Evolutionary conservation across 2,797 vertebrate genomes (phyloP).

Genomic region (Mastacembelus armatus): DNA sequence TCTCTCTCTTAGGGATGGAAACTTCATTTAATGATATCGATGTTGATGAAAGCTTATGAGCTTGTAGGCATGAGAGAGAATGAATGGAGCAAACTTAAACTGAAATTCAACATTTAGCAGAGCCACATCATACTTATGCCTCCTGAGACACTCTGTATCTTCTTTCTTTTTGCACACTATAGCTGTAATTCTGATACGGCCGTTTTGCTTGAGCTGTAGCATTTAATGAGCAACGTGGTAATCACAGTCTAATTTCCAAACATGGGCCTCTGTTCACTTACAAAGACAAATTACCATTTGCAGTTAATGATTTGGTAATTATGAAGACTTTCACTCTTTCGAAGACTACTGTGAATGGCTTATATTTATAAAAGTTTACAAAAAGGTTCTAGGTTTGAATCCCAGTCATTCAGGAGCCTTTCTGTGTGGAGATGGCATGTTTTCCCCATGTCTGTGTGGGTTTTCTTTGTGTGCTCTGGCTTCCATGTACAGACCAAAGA

Average conservation of each 20-base stretch:
- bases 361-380: too few species aligned
- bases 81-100: conserved; percentile 5
- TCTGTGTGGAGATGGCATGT: too few species aligned
- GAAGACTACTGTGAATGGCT: not conserved
- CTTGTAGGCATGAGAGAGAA: not conserved
- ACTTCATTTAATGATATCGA: conserved; percentile 3
- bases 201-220: not conserved
- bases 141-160: not conserved
- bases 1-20: conserved; percentile 3
- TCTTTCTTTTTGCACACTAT: not conserved
- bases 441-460: too few species aligned
- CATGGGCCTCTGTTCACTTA: not conserved
- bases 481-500: too few species aligned
- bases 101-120: not conserved
- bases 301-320: not conserved
- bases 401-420: too few species aligned
- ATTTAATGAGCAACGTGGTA: conserved; percentile 23
- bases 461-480: too few species aligned
- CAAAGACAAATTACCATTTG: not conserved
- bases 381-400: too few species aligned
- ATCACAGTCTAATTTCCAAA: too few species aligned
- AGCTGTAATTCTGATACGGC: not conserved
- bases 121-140: not conserved
- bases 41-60: not conserved
- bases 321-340: too few species aligned